phyloP scores from a whole-genome alignment of 2,888 invertebrate species.

The Hyposoter didymator region DNA sequence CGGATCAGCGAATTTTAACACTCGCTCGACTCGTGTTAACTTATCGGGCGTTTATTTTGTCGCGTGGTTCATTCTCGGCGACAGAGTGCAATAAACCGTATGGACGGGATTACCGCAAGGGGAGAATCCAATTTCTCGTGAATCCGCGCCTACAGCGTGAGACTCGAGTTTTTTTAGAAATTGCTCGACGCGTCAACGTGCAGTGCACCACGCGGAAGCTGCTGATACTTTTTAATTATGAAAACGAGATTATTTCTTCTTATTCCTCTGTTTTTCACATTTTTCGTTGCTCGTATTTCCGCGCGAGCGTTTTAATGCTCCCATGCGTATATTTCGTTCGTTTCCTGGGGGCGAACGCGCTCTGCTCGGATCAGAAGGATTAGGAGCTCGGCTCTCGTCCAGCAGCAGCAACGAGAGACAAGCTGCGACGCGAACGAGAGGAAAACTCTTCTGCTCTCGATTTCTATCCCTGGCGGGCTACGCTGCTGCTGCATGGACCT shows the following conservation, averaged over 20 bases:
- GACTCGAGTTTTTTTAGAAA: not conserved
- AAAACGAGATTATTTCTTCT: not conserved
- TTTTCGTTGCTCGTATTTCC: conserved; percentile 39
- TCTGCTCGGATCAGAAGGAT: conserved; percentile 82
- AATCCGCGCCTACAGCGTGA: not conserved
- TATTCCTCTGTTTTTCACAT: not conserved
- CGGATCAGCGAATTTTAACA: conserved; percentile 56
- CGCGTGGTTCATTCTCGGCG: not conserved
- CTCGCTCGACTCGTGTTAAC: not conserved
- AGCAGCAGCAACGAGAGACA: conserved; percentile 50
- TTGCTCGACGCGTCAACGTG: not conserved
- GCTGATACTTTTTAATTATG: not conserved
- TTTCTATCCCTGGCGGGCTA: conserved; percentile 20
- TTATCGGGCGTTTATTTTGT: not conserved
- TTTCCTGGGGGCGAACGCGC: conserved; percentile 73
- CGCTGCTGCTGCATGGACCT: conserved; percentile 72
- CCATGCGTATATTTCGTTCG: conserved; percentile 62
- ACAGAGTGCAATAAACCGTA: too few relatives aligned
- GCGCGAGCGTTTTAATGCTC: conserved; percentile 34
- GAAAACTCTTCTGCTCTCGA: conserved; percentile 50
- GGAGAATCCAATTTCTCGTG: not conserved
- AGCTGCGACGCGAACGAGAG: not conserved
- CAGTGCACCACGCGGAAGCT: not conserved
- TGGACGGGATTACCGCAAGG: not conserved
- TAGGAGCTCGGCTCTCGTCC: conserved; percentile 69